Conservation (phyloP, 1,140 invertebrate species). For the Tetraneura akinire region DNA sequence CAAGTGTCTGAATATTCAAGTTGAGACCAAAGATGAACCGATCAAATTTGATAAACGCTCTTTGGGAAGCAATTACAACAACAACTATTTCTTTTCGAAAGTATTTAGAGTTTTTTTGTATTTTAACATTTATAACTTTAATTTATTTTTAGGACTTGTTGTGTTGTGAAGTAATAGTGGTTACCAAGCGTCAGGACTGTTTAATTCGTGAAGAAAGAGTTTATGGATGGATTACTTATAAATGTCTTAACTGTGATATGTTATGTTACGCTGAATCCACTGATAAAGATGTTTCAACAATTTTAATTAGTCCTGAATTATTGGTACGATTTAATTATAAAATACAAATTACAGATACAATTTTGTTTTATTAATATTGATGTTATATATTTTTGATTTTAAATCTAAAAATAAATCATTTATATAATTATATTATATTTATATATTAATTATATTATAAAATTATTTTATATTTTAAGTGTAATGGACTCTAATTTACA, state of each 20-base stretch:
- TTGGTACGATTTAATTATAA: conserved; percentile 16
- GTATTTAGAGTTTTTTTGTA: not conserved
- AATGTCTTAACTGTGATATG: conserved; percentile 46
- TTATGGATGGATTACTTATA: conserved; percentile 19
- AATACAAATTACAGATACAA: not conserved
- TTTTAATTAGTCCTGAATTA: conserved; percentile 43
- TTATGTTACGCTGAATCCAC: conserved; percentile 29
- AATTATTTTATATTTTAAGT: too few relatives aligned
- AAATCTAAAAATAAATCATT: too few relatives aligned
- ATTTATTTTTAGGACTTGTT: conserved; percentile 28
- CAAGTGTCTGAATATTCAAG: conserved; percentile 38
- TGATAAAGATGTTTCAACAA: conserved; percentile 2
- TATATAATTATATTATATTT: too few relatives aligned
- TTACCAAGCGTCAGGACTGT: conserved; percentile 18
- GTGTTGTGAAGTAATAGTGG: not conserved
- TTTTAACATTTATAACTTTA: too few relatives aligned
- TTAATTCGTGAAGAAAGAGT: conserved; percentile 35
- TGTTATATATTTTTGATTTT: too few relatives aligned
- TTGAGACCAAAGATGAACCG: conserved; percentile 21
- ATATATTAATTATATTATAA: too few relatives aligned
- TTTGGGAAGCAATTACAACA: not conserved
- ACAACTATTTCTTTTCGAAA: conserved; percentile 23
- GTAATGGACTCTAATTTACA: too few relatives aligned
- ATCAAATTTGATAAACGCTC: conserved; percentile 24
- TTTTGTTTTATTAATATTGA: too few relatives aligned